A percentile compares a stretch with the other conserved stretches of the same genome.
phyloP scores from a whole-genome alignment of 2,113 vertebrate species.

The Chlamydotis undulata region DNA sequence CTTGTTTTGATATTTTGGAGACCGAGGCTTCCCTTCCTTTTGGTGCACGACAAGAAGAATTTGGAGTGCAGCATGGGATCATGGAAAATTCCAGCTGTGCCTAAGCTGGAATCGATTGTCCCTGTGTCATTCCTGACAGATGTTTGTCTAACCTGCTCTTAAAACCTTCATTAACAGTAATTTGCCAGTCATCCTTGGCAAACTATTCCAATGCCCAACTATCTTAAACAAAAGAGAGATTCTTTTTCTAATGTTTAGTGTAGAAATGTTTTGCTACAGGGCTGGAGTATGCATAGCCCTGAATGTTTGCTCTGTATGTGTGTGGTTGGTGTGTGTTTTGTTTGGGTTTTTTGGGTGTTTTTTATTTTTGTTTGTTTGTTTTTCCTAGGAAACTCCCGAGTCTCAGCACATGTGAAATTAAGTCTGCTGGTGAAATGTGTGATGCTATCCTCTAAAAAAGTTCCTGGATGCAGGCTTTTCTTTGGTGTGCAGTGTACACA shows the following conservation, averaged over 20 bases:
- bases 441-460: neutral
- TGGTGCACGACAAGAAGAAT: neutral
- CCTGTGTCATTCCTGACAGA: neutral
- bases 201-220: neutral
- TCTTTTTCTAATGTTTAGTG: neutral
- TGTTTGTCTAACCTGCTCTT: neutral
- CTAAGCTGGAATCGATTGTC: neutral
- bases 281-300: neutral
- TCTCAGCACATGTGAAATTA: neutral
- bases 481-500: neutral
- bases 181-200: neutral
- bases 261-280: neutral
- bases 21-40: neutral
- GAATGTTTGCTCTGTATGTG: neutral
- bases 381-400: neutral
- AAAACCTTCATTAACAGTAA: neutral
- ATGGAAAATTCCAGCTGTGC: neutral
- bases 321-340: neutral
- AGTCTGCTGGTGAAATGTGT: neutral
- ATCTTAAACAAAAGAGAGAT: neutral
- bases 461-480: neutral
- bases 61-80: neutral
- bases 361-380: too few species aligned
- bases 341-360: neutral
- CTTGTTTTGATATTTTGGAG: neutral